phyloP scores from a whole-genome alignment of 2,113 vertebrate species.

The Danionella cerebrum region DNA sequence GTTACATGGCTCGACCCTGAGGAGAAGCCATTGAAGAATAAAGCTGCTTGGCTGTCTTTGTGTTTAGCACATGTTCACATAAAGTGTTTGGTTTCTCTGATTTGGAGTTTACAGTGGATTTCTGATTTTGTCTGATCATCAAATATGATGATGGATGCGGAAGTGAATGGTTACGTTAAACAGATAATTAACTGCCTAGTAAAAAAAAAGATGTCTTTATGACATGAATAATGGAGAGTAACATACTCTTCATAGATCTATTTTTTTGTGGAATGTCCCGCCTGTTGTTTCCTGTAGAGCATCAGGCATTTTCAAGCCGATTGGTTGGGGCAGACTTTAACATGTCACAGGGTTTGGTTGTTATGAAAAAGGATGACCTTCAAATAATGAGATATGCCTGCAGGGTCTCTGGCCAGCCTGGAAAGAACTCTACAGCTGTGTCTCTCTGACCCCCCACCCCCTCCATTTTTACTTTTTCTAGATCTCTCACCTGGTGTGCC shows the following conservation, averaged over 20 bases:
- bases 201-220: not conserved
- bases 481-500: slow-evolving; percentile 37
- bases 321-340: slow-evolving; percentile 35
- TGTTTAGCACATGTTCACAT: not conserved
- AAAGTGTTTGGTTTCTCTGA: not conserved
- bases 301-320: slow-evolving; percentile 19
- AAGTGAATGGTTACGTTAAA: not conserved
- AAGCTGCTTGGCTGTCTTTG: slow-evolving; percentile 11
- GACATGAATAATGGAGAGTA: not conserved
- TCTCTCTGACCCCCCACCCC: slow-evolving; percentile 23
- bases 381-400: slow-evolving; percentile 41
- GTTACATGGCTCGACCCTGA: slow-evolving; percentile 55
- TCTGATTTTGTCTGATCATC: too few relatives aligned
- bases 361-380: slow-evolving; percentile 42
- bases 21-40: slow-evolving; percentile 32
- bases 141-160: too few relatives aligned
- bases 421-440: slow-evolving; percentile 34
- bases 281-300: slow-evolving; percentile 10
- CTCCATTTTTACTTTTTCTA: slow-evolving; percentile 15
- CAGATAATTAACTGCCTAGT: not conserved
- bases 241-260: too few relatives aligned
- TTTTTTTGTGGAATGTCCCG: too few relatives aligned
- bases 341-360: slow-evolving; percentile 32
- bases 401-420: slow-evolving; percentile 30
- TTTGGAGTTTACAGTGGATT: not conserved